Evolutionary conservation across 1,140 invertebrate genomes (phyloP).

Genomic region (Tribolium castaneum): DNA sequence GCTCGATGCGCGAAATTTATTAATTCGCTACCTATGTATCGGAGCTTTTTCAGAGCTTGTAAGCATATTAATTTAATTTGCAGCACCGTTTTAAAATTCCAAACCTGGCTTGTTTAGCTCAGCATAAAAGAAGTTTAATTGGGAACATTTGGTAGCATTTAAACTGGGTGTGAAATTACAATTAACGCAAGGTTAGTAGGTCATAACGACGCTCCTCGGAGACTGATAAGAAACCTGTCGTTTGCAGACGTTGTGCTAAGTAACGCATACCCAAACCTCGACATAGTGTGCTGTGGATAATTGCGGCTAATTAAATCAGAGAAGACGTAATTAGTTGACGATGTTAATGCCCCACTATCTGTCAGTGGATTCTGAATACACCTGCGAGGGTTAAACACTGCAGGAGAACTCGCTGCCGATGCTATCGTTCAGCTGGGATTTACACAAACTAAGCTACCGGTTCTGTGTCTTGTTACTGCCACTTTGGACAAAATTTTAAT

Average conservation of each 20-base stretch:
- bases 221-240: conserved; percentile 45
- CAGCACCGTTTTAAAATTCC: conserved; percentile 26
- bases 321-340: conserved; percentile 45
- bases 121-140: conserved; percentile 31
- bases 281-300: conserved; percentile 45
- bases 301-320: conserved; percentile 47
- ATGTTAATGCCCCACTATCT: conserved; percentile 44
- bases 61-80: conserved; percentile 18
- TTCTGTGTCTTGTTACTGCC: conserved; percentile 17
- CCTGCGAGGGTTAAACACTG: conserved; percentile 34
- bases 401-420: background rate
- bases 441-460: background rate
- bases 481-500: conserved; percentile 2
- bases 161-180: conserved; percentile 41
- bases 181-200: conserved; percentile 38
- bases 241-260: conserved; percentile 38
- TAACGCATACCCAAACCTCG: conserved; percentile 40
- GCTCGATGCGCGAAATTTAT: background rate
- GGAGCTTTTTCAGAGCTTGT: conserved; percentile 5
- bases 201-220: conserved; percentile 35
- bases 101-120: conserved; percentile 18
- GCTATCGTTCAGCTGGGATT: conserved; percentile 16
- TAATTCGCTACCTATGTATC: too few relatives aligned
- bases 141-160: conserved; percentile 31
- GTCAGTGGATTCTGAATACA: conserved; percentile 42